These are phyloP conservation scores for Lanius ludovicianus DNA, from an alignment of 2,113 vertebrate genomes.

Conservation along the genomic window DNA sequence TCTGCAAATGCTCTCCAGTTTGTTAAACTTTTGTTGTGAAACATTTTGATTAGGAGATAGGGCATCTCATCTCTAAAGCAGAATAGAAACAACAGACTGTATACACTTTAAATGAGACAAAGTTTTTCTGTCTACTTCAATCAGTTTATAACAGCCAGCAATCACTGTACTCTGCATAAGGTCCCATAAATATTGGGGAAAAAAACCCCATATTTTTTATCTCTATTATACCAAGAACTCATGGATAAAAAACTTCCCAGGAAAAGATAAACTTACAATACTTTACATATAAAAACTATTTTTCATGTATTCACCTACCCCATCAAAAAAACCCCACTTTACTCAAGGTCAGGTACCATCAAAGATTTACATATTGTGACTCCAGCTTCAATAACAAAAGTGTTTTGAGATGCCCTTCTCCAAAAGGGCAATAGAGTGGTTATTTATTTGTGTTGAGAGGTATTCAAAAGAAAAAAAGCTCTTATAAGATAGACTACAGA, in stretches of 20 bases:
- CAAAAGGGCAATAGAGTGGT: background rate
- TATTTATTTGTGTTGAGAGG: background rate
- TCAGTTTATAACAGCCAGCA: background rate
- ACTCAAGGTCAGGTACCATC: background rate
- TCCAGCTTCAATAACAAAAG: background rate
- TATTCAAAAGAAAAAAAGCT: background rate
- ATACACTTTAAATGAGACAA: background rate
- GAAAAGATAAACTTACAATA: background rate
- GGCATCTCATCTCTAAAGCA: background rate
- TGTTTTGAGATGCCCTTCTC: background rate
- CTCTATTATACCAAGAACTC: background rate
- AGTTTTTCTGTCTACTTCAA: background rate
- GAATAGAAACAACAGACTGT: background rate
- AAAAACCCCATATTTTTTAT: background rate
- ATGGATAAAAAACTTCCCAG: background rate
- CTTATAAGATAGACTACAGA: background rate
- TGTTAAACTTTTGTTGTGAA: constrained; percentile 37
- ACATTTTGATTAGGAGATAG: constrained; percentile 49
- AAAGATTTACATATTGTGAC: background rate
- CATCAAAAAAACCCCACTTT: background rate
- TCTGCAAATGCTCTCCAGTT: constrained; percentile 20
- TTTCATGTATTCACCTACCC: background rate
- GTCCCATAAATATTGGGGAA: background rate
- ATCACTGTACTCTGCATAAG: background rate
- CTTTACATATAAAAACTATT: background rate